Conservation (phyloP, 1,140 invertebrate species). For the Sycobia sp. region DNA sequence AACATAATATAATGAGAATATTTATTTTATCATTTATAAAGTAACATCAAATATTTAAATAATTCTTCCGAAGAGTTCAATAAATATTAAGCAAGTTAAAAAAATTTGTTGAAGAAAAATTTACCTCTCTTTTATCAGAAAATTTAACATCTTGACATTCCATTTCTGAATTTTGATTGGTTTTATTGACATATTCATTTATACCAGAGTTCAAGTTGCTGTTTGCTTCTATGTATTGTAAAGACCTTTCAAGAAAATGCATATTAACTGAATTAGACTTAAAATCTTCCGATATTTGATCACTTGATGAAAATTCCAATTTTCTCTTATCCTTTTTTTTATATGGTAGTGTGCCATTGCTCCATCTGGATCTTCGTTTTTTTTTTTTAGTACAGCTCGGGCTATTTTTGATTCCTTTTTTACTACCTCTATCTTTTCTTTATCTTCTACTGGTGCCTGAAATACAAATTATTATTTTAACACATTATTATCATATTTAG, state of each 20-base stretch:
- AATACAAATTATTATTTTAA: conserved; percentile 8
- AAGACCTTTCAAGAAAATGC: too few species aligned
- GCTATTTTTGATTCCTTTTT: conserved; percentile 3
- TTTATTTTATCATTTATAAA: neutral
- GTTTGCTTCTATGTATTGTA: too few species aligned
- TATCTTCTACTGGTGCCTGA: conserved; percentile 35
- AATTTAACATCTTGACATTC: too few species aligned
- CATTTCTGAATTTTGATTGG: too few species aligned
- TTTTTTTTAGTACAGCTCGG: conserved; percentile 13
- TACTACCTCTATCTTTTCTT: neutral
- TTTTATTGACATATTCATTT: too few species aligned
- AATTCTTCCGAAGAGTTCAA: neutral
- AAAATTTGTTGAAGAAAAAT: neutral
- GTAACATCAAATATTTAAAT: neutral
- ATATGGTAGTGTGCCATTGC: conserved; percentile 42
- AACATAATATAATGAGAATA: neutral
- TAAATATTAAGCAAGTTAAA: neutral
- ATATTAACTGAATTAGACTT: conserved; percentile 27
- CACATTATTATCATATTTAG: neutral
- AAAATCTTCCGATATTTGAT: neutral
- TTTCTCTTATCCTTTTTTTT: conserved; percentile 31
- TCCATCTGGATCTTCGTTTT: conserved; percentile 45
- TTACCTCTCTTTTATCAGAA: conserved; percentile 13
- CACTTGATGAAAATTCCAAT: neutral
- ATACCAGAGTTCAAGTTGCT: too few species aligned